A percentile compares a stretch with the other conserved stretches of the same genome.
Evolutionary conservation across 2,797 vertebrate species (phyloP).

Genomic region (Acridotheres tristis): DNA sequence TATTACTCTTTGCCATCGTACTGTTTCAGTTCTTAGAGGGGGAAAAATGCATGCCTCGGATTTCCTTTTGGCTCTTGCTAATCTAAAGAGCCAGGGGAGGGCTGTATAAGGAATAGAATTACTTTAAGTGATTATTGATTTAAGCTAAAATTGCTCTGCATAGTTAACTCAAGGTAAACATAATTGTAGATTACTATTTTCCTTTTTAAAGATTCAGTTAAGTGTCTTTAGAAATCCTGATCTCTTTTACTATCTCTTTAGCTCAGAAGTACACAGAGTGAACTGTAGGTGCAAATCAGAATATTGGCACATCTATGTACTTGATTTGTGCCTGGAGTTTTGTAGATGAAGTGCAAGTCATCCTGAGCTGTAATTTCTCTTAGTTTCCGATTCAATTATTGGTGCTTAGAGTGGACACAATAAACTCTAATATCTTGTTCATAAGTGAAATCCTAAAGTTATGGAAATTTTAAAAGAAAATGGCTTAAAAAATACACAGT

Average conservation of each 20-base stretch:
- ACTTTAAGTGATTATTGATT: conserved; percentile 13
- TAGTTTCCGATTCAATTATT: background rate
- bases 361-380: background rate
- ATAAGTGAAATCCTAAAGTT: background rate
- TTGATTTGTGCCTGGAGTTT: background rate
- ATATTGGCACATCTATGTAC: background rate
- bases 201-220: background rate
- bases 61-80: background rate
- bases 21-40: background rate
- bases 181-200: background rate
- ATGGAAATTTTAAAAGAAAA: background rate
- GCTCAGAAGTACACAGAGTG: background rate
- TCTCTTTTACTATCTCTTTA: background rate
- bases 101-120: background rate
- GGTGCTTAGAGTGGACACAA: background rate
- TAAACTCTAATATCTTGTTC: background rate
- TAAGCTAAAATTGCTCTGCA: background rate
- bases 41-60: background rate
- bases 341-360: background rate
- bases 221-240: background rate
- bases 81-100: background rate
- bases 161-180: background rate
- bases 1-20: background rate
- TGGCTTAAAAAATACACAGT: background rate
- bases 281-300: background rate